phyloP scores from a whole-genome alignment of 2,797 vertebrate genomes.

The Manis javanica region DNA sequence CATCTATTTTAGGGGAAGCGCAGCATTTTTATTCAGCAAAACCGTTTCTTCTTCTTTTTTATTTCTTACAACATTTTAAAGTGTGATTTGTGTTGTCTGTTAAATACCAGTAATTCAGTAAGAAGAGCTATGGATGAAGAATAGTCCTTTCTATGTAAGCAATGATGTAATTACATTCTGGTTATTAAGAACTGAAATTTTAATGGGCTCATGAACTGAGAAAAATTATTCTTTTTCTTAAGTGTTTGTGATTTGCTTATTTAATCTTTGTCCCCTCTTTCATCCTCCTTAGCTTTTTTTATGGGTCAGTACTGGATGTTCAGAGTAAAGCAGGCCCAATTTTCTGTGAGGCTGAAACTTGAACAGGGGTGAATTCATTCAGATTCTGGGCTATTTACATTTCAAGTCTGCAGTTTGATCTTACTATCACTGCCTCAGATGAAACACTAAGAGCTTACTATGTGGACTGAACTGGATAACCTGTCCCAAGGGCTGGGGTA shows the following conservation, averaged over 20 bases:
- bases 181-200: constrained; percentile 58
- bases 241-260: constrained; percentile 69
- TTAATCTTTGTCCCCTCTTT: constrained; percentile 56
- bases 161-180: constrained; percentile 2
- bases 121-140: constrained; percentile 49
- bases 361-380: constrained; percentile 59
- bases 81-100: constrained; percentile 56
- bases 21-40: constrained; percentile 51
- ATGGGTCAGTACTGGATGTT: constrained; percentile 36
- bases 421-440: constrained; percentile 53
- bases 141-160: constrained; percentile 59
- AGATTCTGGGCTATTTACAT: constrained; percentile 69
- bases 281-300: constrained; percentile 27
- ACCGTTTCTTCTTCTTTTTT: not conserved
- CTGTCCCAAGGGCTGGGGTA: not conserved
- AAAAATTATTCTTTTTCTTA: constrained; percentile 58
- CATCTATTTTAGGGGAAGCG: not conserved
- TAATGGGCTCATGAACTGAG: constrained; percentile 8
- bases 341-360: constrained; percentile 72
- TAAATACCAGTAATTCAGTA: constrained; percentile 60
- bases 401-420: constrained; percentile 69
- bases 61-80: constrained; percentile 42
- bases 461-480: constrained; percentile 7
- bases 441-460: constrained; percentile 56
- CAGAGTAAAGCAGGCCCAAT: constrained; percentile 45